Base-by-base conservation (phyloP, 2,888 invertebrate species). In the Isoperla grammatica region DNA sequence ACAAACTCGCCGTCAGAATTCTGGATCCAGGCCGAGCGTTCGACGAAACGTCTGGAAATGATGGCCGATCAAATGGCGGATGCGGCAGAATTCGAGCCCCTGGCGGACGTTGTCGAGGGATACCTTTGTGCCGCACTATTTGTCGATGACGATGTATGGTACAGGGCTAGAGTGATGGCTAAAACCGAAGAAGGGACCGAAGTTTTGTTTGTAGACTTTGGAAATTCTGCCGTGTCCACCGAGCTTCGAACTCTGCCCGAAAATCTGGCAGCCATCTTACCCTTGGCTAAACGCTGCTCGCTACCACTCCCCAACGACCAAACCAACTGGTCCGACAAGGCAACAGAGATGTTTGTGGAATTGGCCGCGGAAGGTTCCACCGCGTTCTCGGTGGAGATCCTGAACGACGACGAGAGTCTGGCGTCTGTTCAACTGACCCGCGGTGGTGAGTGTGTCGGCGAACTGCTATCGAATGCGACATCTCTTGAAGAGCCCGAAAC, bases 21-120 rank as follows among this genome's bases (percentile, higher is more conserved):
- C 71, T 89, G 87, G 75, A 77, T 90, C 6, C 89, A 87, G 65
- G 73, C 83, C 63, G 88, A 87, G 67, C 81, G 82, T n/a, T 76
- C 78, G 12, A 73, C 78, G 0, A 70, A 77, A 1, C 82, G 82
- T 6, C 68, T 86, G 37, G 82, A 85, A 62, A 79, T 79, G 68
- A 80, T 86, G 71, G 80, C 81, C 61, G 72, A 78, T 1, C 79
- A 80, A 60, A 75, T 87, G 72, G 73, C 75, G 0, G 78, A 80
- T 15, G 81, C 80, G 0, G 77, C 79, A 35, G 76, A 75, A 64
- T 80, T 84, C 67, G 75, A 80, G 0, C 74, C 76, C 5, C 69
- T 85, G 1, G 71, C 70, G 0, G 61, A 62, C 1, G 72, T 73
- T 29, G 76, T 78, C 48, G 78, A 78, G 63, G 83, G 80, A 0